Base-by-base conservation (phyloP, 2,797 vertebrate genomes). In the Siniperca scherzeri region DNA sequence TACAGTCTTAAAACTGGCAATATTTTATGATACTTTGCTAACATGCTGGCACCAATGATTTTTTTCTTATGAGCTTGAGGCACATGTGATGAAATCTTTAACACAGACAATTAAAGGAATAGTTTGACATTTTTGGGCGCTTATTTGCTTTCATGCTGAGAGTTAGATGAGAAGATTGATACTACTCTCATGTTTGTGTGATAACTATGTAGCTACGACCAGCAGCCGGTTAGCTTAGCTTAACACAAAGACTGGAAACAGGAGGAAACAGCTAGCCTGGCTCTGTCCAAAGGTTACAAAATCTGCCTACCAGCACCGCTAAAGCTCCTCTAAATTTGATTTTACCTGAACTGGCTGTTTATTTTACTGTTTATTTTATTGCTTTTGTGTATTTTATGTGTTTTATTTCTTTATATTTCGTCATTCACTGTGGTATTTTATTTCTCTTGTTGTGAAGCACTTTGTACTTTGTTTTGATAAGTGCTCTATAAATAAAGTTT, bases 221-320 rank as follows among this genome's bases (percentile, higher is more conserved):
- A 46, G 30, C 52, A 56, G n/a, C 48, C 8, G 22, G 44, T 59
- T 71, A 56, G 22, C 17, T 64, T 53, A 70, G 25, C 60, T 74
- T 38, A 74, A 21, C 33, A 74, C 17, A 38, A 14, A 33, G 19
- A 44, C 0, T 25, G 8, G 17, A 60, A 44, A 52, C 3, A 30
- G 4, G 4, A 6, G 36, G 60, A 30, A 55, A 8, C 42, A 27
- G 22, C 5, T 4, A 53, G 46, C 22, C 59, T 17, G 44, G 71
- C 14, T 38, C 40, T 42, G 40, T 12, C 40, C 3, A 71, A 74
- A 22, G 17, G 48, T 14, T 30, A 55, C 3, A 33, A 36, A 12
- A 42, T 42, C 10, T 12, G 40, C 46, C 36, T 11, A 27, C 60
- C 13, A 21, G 46, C 9, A 6, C 38, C 36, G 30, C 11, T 48